Evolutionary conservation across 2,113 vertebrate species (phyloP), one percentile per base, ranked within the genome.

Genomic region (Geococcyx californianus): DNA sequence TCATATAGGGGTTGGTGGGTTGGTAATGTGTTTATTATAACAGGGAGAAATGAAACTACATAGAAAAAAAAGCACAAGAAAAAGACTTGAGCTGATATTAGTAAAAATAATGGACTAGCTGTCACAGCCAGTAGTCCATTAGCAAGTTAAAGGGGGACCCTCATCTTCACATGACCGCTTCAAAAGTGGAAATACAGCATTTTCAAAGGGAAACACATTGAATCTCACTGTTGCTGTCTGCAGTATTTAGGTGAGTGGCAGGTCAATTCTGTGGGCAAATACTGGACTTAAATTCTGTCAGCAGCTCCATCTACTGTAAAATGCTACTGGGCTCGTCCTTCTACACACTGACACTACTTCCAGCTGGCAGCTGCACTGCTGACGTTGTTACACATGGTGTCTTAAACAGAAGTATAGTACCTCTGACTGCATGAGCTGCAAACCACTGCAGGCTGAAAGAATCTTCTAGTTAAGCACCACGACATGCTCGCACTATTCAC

Each of bases 361-460:
- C 73, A 76, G 82, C 34, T 79, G 52, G 51, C 12, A 87, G 68
- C 24, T 69, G 63, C 42, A 19, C 10, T 9, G 38, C 36, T 69
- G 4, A 11, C 2, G 0, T 7, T 21, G 15, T 63, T 47, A 47
- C 3, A 36, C 16, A 6, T 1, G 5, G 21, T 19, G 9, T 40
- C 12, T 44, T 68, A 33, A 78, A 63, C 26, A 68, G 16, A 55
- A 89, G 49, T 42, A 68, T 5, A 3, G 55, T 29, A 77, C 45
- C 49, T 62, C 72, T n/a, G n/a, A 69, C 51, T 81, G 51, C n/a
- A 42, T 0, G 1, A 55, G 55, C 21, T 29, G 42, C 31, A 77
- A 64, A 69, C 17, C 0, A 0, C 33, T 38, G 62, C 11, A 70
- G 16, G 52, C 34, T 60, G 76, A 55, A 93, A 64, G 10, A 75